These are phyloP conservation scores for Orius insidiosus DNA, from an alignment of 1,140 invertebrate genomes.

Conservation along the genomic window DNA sequence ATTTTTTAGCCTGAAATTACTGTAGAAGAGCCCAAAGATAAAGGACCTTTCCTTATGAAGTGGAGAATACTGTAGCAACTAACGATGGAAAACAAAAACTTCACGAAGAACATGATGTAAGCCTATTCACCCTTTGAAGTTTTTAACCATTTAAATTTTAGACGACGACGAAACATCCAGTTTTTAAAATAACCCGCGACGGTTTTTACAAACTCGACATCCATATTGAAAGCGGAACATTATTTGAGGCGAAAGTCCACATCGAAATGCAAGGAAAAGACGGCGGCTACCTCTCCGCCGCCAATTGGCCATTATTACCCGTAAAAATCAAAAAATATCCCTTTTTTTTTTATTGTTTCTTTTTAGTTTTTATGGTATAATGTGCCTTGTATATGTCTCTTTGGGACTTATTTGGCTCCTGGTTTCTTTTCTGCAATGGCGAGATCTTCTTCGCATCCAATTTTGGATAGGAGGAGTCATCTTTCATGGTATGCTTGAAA, in stretches of 20 bases:
- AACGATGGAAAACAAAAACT: too few relatives aligned
- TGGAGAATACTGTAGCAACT: too few relatives aligned
- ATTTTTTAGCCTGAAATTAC: too few relatives aligned
- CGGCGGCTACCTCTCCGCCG: constrained; percentile 57
- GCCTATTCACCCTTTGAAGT: too few relatives aligned
- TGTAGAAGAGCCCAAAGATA: too few relatives aligned
- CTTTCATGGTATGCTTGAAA: constrained; percentile 66
- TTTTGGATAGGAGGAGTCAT: constrained; percentile 90
- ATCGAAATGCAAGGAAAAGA: constrained; percentile 44
- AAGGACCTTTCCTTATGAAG: too few relatives aligned
- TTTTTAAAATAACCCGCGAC: constrained; percentile 30
- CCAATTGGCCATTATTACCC: constrained; percentile 51
- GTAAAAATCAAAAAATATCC: constrained; percentile 28
- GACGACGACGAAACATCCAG: constrained; percentile 22
- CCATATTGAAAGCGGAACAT: constrained; percentile 19
- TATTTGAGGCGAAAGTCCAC: constrained; percentile 33
- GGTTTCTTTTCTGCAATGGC: constrained; percentile 71
- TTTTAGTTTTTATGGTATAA: constrained; percentile 70
- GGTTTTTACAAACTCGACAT: constrained; percentile 36
- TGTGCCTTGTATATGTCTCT: constrained; percentile 74
- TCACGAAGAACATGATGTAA: too few relatives aligned
- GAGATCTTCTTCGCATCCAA: constrained; percentile 80
- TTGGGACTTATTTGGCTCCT: constrained; percentile 69
- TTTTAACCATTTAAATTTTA: neutral
- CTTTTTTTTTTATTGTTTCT: constrained; percentile 22